Conservation (phyloP, 2,797 vertebrate species). For the Anguilla megastoma region DNA sequence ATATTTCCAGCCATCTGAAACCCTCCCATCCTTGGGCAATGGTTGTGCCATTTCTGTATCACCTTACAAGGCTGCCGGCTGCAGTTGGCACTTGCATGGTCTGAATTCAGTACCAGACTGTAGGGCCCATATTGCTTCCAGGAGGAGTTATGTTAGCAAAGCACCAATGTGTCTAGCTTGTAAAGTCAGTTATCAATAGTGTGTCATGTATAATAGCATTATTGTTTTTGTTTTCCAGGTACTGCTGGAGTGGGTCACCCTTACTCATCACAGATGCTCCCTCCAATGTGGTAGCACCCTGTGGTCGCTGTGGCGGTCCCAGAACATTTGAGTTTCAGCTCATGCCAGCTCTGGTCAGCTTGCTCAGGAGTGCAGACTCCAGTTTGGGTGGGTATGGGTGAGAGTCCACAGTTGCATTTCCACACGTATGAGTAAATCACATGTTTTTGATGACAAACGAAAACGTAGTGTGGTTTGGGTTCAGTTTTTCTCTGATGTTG, state of each 20-base stretch:
- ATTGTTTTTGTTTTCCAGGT: constrained; percentile 62
- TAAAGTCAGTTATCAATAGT: neutral
- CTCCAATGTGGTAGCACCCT: constrained; percentile 60
- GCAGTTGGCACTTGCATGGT: neutral
- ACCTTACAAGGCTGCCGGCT: neutral
- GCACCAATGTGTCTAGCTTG: neutral
- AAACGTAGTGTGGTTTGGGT: neutral
- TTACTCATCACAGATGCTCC: constrained; percentile 75
- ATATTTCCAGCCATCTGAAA: no score
- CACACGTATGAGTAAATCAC: neutral
- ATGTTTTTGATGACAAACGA: neutral
- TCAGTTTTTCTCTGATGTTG: neutral
- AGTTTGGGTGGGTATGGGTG: constrained; percentile 44
- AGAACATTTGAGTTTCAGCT: constrained; percentile 89
- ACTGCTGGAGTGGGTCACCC: constrained; percentile 78
- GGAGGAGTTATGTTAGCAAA: neutral
- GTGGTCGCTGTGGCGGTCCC: constrained; percentile 71
- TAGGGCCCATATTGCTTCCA: neutral
- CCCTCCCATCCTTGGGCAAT: no score
- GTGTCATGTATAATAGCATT: neutral
- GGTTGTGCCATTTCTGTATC: neutral
- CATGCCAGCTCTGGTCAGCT: constrained; percentile 87
- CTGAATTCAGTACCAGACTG: neutral
- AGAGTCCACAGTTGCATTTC: neutral
- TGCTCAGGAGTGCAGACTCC: constrained; percentile 66